Evolutionary conservation across 2,113 vertebrate species (phyloP), one percentile per base, ranked within the genome.

Genomic region (Hyaena hyaena): DNA sequence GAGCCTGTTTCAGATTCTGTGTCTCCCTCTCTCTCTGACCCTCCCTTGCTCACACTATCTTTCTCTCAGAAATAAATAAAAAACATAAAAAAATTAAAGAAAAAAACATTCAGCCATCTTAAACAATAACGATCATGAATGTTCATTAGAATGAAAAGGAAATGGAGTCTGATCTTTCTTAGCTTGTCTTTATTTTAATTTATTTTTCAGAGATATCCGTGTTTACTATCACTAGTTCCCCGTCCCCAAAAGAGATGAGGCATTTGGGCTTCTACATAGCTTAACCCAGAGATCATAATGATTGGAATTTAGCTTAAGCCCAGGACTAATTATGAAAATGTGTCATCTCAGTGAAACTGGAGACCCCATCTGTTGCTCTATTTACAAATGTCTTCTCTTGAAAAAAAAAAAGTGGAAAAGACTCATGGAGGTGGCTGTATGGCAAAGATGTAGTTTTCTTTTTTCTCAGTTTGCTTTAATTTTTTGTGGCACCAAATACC

Each of bases 141-240:
- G 23, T 55, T 68, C 28, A 61, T 69, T 76, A 86, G 50, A 45
- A 81, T 69, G 24, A 82, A 84, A 35, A 82, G 53, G 21, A 69
- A 91, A 45, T 39, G 23, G 63, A 77, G 73, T 39, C 39, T 26
- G 35, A 77, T 86, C 35, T 94, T 88, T 63, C 53, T 84, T 79
- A 63, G 50, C 10, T 94, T 97, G n/a, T 88, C 82, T 48, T 74
- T 71, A 80, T 48, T 9, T 79, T 66, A 63, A 79, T 87, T 69
- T 83, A 63, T 53, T 58, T 84, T 95, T 73, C 39, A 63, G 90
- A 83, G 33, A 50, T 50, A 43, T 10, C 68, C 48, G 68, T 35
- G 53, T 4, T 39, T 82, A 90, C 71, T 17, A 50, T 74, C 11
- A 92, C 50, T 82, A 48, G 33, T 53, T 48, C 8, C 17, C n/a